A percentile compares a stretch with the other conserved stretches of the same genome.
Evolutionary conservation across 2,113 vertebrate species (phyloP).

Genomic region (Vidua macroura): DNA sequence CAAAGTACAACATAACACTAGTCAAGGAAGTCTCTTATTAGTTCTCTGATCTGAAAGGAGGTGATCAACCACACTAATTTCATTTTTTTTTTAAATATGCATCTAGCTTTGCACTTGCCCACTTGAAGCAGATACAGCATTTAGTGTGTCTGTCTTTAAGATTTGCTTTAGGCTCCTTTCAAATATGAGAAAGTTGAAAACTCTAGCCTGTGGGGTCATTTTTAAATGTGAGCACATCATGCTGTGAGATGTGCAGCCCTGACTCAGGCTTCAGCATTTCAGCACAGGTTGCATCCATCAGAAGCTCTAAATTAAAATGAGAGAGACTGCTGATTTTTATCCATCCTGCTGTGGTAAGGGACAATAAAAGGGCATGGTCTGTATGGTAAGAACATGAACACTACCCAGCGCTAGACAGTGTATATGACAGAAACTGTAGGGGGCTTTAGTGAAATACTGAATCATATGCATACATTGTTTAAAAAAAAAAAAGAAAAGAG

Average conservation of each 20-base stretch:
- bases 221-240: not conserved
- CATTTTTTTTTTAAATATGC: not conserved
- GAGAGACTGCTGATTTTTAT: not conserved
- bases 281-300: not conserved
- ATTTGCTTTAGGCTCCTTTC: not conserved
- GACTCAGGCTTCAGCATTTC: not conserved
- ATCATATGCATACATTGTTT: not conserved
- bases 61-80: not conserved
- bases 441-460: not conserved
- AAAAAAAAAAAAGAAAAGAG: not conserved
- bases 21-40: not conserved
- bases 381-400: not conserved
- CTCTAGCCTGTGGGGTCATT: not conserved
- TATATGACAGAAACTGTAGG: not conserved
- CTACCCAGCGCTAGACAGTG: not conserved
- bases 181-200: not conserved
- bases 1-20: not conserved
- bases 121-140: not conserved
- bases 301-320: not conserved
- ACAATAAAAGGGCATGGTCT: not conserved
- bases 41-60: not conserved
- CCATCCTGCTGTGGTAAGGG: not conserved
- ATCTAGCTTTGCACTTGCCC: not conserved
- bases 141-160: not conserved
- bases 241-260: rapidly evolving